These are phyloP conservation scores for Hyaena hyaena DNA, from an alignment of 2,113 vertebrate species.

Conservation along the genomic window DNA sequence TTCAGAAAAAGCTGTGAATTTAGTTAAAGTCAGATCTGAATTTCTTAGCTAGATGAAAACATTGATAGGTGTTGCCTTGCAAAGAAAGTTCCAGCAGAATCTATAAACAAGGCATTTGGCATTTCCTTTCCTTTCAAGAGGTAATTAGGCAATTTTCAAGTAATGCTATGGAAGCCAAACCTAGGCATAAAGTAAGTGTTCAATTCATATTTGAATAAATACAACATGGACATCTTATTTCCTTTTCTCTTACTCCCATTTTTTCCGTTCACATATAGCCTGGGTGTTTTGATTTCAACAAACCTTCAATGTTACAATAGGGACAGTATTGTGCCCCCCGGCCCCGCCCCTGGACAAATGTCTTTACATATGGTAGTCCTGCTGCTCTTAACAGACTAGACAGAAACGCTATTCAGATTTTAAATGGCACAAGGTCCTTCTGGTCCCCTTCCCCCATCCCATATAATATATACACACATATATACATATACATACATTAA, in stretches of 20 bases:
- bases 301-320: no score
- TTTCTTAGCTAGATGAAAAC: neutral
- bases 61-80: neutral
- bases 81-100: neutral
- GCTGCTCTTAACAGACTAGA: neutral
- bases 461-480: neutral
- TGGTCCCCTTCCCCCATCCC: neutral
- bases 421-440: neutral
- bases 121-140: neutral
- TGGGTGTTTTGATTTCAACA: neutral
- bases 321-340: neutral
- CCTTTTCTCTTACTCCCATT: neutral
- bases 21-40: neutral
- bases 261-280: neutral
- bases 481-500: neutral
- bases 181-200: neutral
- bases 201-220: neutral
- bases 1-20: slow-evolving; percentile 52
- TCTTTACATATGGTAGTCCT: neutral
- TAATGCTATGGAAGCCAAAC: neutral
- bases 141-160: neutral
- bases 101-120: neutral
- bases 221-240: neutral
- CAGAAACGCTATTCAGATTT: neutral
- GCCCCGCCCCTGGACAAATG: neutral